Base-by-base conservation (phyloP, 2,113 vertebrate genomes). In the Chlorodrepanis virens region DNA sequence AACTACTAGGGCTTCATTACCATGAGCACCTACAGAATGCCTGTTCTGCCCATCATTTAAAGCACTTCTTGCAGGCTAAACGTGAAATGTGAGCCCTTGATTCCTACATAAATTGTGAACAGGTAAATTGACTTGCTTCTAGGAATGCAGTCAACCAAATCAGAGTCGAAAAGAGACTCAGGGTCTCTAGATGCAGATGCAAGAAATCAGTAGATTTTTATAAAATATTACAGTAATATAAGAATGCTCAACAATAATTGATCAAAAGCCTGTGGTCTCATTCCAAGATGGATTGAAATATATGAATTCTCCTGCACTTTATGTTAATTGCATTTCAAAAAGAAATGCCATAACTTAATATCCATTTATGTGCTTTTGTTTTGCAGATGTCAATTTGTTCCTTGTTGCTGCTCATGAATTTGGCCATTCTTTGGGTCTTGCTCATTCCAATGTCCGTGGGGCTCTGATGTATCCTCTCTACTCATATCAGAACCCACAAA, bases 351-450 rank as follows among this genome's bases (percentile, higher is more conserved):
- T 37, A 20, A 5, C 7, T 85, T 33, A 79, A 87, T 21, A 76
- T 9, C 40, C 1, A 63, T 67, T 74, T 83, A 22, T 71, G 10
- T 71, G 31, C 3, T 78, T 92, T 25, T 80, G 0, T 76, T 24
- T 10, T 83, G 35, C 74, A 99, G 99, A 97, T 18, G 29, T 97
- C 68, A 98, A 98, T 94, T 95, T 99, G 61, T 97, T 98, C 87
- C 90, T 98, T 10, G 98, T 99, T 68, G 99, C 98, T 85, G 98
- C 98, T 78, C 98, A 99, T 92, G 98, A 99, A 92, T 98, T 99
- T 94, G 99, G 99, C 39, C 99, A 99, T 39, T 97, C 98, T 70
- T 92, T 99, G 96, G 99, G 99, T 70, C 97, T 99, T 29, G 96
- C 39, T 54, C 98, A 99, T 92, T 98, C 99, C 60, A 93, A 96